Evolutionary conservation across 2,888 invertebrate genomes (phyloP).

Genomic region (Mesorhabditis spiculigera): DNA sequence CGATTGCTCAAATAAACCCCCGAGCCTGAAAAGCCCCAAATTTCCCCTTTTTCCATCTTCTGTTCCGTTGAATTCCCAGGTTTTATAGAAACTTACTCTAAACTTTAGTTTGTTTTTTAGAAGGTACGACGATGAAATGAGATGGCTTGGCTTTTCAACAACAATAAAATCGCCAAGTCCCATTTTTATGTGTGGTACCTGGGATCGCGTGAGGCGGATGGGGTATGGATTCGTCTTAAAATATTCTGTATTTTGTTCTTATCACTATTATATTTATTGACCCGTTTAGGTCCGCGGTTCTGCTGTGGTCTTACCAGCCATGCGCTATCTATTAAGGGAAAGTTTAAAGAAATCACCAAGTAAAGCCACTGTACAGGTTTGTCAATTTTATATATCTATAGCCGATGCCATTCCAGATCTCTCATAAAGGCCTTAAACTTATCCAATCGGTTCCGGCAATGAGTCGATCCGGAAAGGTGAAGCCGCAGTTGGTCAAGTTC

Average conservation of each 20-base stretch:
- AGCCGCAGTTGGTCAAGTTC: constrained; percentile 75
- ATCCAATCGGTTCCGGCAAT: constrained; percentile 72
- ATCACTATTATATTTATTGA: neutral
- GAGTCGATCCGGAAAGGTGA: constrained; percentile 57
- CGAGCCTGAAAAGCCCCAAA: no score
- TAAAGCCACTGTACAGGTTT: constrained; percentile 56
- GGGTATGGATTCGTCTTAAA: constrained; percentile 67
- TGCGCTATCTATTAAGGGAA: constrained; percentile 46
- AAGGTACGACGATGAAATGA: neutral
- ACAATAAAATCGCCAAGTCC: constrained; percentile 54
- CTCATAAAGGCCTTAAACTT: constrained; percentile 88
- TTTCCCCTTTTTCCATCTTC: no score
- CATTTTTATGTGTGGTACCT: constrained; percentile 70
- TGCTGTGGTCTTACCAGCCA: constrained; percentile 43
- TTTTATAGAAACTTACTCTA: no score
- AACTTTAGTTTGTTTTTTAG: no score
- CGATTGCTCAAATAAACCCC: no score
- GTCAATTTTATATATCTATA: neutral
- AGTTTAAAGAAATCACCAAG: constrained; percentile 40
- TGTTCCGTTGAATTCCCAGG: no score
- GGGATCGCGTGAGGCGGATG: constrained; percentile 89
- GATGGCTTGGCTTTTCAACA: neutral
- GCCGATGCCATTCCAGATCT: constrained; percentile 52
- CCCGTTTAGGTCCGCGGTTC: neutral
- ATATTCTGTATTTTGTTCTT: no score